Conservation (phyloP, 1,140 invertebrate species). For the Cardiocondyla obscurior region DNA sequence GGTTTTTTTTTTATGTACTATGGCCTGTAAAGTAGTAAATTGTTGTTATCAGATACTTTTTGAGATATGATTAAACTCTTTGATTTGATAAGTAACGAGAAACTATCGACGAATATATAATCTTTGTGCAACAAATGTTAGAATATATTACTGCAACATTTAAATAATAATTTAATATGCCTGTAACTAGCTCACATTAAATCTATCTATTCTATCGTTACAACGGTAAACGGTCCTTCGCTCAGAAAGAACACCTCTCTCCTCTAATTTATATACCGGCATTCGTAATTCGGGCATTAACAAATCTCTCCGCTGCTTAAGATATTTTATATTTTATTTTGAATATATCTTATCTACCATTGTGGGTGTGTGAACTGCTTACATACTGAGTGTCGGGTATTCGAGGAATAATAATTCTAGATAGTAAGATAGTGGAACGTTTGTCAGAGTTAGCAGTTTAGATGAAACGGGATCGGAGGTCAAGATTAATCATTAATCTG, state of each 20-base stretch:
- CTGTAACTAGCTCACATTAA: slow-evolving; percentile 67
- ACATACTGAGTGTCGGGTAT: slow-evolving; percentile 46
- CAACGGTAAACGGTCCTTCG: slow-evolving; percentile 60
- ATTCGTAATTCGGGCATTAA: slow-evolving; percentile 34
- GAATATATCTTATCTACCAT: slow-evolving; percentile 47
- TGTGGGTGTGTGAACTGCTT: slow-evolving; percentile 37
- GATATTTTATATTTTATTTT: slow-evolving; percentile 56
- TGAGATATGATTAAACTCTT: slow-evolving; percentile 56
- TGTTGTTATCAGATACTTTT: slow-evolving; percentile 51
- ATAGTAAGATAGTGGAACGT: slow-evolving; percentile 56
- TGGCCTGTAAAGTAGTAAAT: slow-evolving; percentile 2
- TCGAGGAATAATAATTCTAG: slow-evolving; percentile 57
- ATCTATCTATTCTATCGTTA: slow-evolving; percentile 63
- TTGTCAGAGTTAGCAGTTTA: slow-evolving; percentile 46
- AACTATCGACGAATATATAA: slow-evolving; percentile 63
- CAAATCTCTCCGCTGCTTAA: slow-evolving; percentile 25
- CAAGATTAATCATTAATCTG: slow-evolving; percentile 42
- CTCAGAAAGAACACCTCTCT: slow-evolving; percentile 49
- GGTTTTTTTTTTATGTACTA: slow-evolving; percentile 16
- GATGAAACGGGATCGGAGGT: slow-evolving; percentile 27
- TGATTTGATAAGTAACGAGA: slow-evolving; percentile 64
- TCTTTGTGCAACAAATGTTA: slow-evolving; percentile 68
- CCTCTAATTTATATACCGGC: slow-evolving; percentile 13
- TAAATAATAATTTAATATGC: slow-evolving; percentile 66
- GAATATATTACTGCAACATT: slow-evolving; percentile 70